phyloP scores from a whole-genome alignment of 2,113 vertebrate genomes.

The Antennarius striatus region DNA sequence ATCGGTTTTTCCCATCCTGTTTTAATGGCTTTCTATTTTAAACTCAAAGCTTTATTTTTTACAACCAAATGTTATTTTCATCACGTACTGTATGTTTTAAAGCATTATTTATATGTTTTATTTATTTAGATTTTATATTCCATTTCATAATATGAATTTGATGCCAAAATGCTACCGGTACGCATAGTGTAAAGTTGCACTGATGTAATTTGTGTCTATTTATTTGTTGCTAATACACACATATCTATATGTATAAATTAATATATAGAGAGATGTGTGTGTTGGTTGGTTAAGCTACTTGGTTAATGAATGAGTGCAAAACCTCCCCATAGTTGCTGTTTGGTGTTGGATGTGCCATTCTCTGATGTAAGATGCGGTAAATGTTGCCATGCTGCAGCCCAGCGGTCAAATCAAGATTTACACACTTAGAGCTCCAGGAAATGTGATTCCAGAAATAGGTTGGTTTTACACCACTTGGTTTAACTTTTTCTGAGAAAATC shows the following conservation, averaged over 20 bases:
- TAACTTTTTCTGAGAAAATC: slow-evolving; percentile 54
- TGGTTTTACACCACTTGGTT: slow-evolving; percentile 35
- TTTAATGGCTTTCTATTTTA: slow-evolving; percentile 57
- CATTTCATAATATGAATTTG: slow-evolving; percentile 68
- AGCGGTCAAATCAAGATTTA: slow-evolving; percentile 46
- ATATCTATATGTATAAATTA: not conserved
- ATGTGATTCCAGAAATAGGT: slow-evolving; percentile 37
- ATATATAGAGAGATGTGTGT: not conserved
- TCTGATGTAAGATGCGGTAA: slow-evolving; percentile 41
- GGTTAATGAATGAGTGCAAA: slow-evolving; percentile 77
- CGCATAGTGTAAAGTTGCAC: slow-evolving; percentile 71
- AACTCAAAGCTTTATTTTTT: slow-evolving; percentile 77
- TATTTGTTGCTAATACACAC: slow-evolving; percentile 69
- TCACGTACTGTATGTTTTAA: slow-evolving; percentile 76
- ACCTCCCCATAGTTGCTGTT: slow-evolving; percentile 80
- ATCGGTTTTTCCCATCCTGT: slow-evolving; percentile 56
- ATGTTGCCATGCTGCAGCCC: slow-evolving; percentile 52
- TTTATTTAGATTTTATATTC: slow-evolving; percentile 71
- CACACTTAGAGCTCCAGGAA: slow-evolving; percentile 33
- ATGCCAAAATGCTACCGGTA: slow-evolving; percentile 75
- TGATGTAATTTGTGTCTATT: slow-evolving; percentile 76
- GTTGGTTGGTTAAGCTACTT: slow-evolving; percentile 66
- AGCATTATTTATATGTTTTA: slow-evolving; percentile 70
- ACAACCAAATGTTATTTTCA: slow-evolving; percentile 73
- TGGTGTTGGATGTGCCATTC: slow-evolving; percentile 69